Evolutionary conservation across 1,140 invertebrate genomes (phyloP), one percentile per base, ranked within the genome.

Genomic region (Hypsibius dujardini): DNA sequence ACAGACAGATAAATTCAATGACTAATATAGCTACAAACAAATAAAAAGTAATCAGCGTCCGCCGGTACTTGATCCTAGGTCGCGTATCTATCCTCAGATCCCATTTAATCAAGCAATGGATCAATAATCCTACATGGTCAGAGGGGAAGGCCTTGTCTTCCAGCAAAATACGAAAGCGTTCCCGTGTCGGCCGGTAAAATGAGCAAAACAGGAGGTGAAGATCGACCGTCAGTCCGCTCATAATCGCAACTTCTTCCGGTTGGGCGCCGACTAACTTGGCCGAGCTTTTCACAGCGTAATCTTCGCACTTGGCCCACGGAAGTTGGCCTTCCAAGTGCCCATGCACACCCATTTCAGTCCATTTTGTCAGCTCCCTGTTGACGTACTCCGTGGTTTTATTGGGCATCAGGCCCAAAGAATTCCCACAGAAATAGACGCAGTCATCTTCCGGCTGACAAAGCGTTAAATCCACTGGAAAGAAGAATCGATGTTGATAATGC

Each of bases 131-230:
- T 78, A 84, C 83, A 76, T 82, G 80, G 77, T 86, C 85, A 7
- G 84, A 85, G 2, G 84, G 84, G 76, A 86, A 86, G 1, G 84
- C 82, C 73, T 82, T 79, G 2, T 77, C 79, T 77, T 86, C 84
- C 46, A 84, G 79, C 12, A 86, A 73, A 69, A 86, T 83, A 75
- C 86, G 86, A 74, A 82, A 78, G 71, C 84, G 77, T 59, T 75
- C 74, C 72, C 74, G 70, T 1, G 80, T 83, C 70, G 85, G 85
- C 73, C 79, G 75, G 74, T 86, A 86, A 76, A 86, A 86, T 2
- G 82, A 79, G 47, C 79, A 77, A 75, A 84, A 73, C n/a, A 84
- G 72, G 1, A 84, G 73, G 75, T 85, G 83, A 0, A 84, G 75
- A 75, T 84, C 84, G 2, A 84, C 82, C 3, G 83, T 84, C 42